Conservation (phyloP, 2,888 invertebrate species). For the Eupithecia vulgata region DNA sequence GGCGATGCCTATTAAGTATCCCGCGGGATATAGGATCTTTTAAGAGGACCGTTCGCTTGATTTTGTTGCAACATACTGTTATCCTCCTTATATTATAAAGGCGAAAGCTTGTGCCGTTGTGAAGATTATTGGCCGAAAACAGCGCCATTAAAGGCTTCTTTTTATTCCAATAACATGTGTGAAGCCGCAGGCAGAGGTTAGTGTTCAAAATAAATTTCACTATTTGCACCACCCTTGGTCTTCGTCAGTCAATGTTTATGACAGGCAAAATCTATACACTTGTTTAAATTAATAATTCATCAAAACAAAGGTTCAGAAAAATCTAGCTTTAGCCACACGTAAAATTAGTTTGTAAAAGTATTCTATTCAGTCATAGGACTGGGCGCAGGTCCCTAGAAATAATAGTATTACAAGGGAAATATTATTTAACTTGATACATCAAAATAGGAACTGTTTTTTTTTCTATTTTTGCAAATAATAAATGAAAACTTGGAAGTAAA, state of each 20-base stretch:
- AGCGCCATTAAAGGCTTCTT: too few species aligned
- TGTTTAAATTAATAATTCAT: background rate
- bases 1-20: constrained; percentile 87
- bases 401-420: background rate
- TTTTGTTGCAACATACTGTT: background rate
- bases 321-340: background rate
- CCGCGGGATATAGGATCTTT: constrained; percentile 88
- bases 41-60: background rate
- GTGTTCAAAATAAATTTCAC: too few species aligned
- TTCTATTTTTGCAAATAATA: background rate
- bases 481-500: background rate
- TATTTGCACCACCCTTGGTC: too few species aligned
- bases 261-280: background rate
- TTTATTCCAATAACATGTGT: too few species aligned
- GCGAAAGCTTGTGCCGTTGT: background rate
- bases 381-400: background rate
- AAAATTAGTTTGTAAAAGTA: background rate
- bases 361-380: too few species aligned
- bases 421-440: background rate
- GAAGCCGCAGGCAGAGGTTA: too few species aligned
- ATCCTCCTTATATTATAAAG: background rate
- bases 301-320: background rate
- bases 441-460: background rate
- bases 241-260: background rate
- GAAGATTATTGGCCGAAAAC: too few species aligned